Evolutionary conservation across 2,113 vertebrate species (phyloP), one percentile per base, ranked within the genome.

Genomic region (Loxodonta africana): DNA sequence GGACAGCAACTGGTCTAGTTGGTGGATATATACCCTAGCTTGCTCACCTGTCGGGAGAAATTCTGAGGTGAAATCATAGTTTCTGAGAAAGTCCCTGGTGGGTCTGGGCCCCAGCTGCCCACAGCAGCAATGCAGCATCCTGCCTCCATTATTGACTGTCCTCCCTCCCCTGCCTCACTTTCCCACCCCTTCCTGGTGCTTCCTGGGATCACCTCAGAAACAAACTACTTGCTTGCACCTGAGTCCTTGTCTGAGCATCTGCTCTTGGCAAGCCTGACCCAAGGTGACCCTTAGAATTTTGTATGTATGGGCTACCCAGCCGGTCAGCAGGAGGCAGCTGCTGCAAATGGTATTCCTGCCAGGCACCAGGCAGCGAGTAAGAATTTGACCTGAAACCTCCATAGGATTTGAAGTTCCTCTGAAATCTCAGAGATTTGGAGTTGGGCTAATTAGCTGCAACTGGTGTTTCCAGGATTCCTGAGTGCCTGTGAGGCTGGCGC

Each of bases 291-390:
- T 15, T 8, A 51, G 81, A 48, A 62, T 46, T 57, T 85, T 6
- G 8, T 21, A 14, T 46, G 8, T 46, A 1, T 60, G 53, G 6
- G 6, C 33, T 10, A 46, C 60, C 4, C 2, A 0, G 18, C 0
- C 0, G 0, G 44, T 37, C 44, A 28, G 74, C 33, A 86, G 71
- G 28, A 30, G 33, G 67, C 28, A 74, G 69, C 3, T 44, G 18
- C 10, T 46, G 30, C 17, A 17, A 25, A 1, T 3, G 41, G 37
- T 26, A 3, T 23, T 78, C 74, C 83, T 57, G 6, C 11, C 0
- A 1, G 8, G 25, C 41, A 28, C 41, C 3, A 2, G 76, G 53
- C 2, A 1, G 26, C 2, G 3, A 30, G 41, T 26, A 25, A 41
- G 44, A 15, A n/a, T 85, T 80, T 85, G 41, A 60, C 33, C n/a